Evolutionary conservation across 2,113 vertebrate genomes (phyloP).

Genomic region (Turdus rufiventris): DNA sequence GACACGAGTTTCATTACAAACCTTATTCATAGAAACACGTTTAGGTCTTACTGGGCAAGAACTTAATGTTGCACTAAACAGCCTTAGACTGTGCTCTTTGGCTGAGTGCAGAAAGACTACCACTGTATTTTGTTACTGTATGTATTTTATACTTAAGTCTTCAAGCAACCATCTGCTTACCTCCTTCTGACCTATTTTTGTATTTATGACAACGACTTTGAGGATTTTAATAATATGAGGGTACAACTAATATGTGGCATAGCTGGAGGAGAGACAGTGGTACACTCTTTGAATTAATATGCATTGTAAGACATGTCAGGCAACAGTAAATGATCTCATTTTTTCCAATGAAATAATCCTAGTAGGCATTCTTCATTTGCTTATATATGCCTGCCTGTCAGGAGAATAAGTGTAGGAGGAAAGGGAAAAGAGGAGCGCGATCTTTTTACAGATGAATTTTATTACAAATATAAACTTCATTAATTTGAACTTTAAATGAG

Average conservation of each 20-base stretch:
- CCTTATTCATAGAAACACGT: not conserved
- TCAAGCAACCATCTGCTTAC: not conserved
- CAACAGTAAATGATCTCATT: constrained; percentile 25
- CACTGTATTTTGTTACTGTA: not conserved
- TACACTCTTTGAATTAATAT: not conserved
- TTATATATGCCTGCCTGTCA: constrained; percentile 20
- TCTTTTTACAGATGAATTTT: not conserved
- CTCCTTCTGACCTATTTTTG: not conserved
- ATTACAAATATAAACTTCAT: not conserved
- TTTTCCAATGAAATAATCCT: constrained; percentile 24
- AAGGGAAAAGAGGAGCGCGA: not conserved
- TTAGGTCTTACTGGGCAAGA: not conserved
- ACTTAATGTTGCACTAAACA: not conserved
- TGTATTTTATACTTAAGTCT: not conserved
- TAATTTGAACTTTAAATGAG: not conserved
- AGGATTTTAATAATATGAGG: not conserved
- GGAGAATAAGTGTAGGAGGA: not conserved
- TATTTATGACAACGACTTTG: not conserved
- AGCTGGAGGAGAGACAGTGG: not conserved
- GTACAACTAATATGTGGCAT: not conserved
- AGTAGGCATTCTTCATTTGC: constrained; percentile 2
- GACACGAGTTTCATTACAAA: not conserved
- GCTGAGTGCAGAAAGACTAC: not conserved
- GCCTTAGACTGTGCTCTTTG: not conserved
- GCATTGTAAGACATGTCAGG: constrained; percentile 20